Evolutionary conservation across 2,888 invertebrate species (phyloP).

Genomic region (Acronicta psi): DNA sequence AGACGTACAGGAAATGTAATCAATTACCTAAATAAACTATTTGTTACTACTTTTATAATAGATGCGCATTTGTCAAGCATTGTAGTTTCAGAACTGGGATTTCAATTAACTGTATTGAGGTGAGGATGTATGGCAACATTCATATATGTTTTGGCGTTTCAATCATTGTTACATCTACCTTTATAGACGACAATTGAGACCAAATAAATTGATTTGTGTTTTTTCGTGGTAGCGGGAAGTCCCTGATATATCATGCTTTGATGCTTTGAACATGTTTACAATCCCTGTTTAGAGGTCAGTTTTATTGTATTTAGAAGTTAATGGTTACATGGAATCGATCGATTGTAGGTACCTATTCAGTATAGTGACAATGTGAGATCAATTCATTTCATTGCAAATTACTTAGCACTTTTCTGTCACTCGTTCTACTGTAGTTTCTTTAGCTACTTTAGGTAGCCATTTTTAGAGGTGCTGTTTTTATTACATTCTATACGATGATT

Average conservation of each 20-base stretch:
- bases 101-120: conserved; percentile 61
- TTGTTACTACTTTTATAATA: conserved; percentile 54
- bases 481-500: no score
- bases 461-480: no score
- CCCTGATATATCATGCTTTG: conserved; percentile 22
- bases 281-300: conserved; percentile 1
- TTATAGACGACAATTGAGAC: conserved; percentile 16
- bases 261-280: conserved; percentile 10
- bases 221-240: conserved; percentile 30
- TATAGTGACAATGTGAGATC: no score
- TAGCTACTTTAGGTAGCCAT: no score
- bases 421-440: no score
- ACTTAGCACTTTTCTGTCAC: no score
- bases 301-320: conserved; percentile 2
- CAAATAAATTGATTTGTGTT: conserved; percentile 51
- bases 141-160: conserved; percentile 54
- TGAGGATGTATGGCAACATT: conserved; percentile 52
- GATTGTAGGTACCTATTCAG: not conserved
- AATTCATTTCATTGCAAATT: no score
- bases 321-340: not conserved
- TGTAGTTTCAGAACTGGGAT: conserved; percentile 62
- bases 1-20: conserved; percentile 73
- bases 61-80: conserved; percentile 63
- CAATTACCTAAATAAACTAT: conserved; percentile 63
- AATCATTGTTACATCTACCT: conserved; percentile 46